A percentile compares a stretch with the other conserved stretches of the same genome.
These are phyloP conservation scores for Lagria hirta DNA, from an alignment of 2,888 invertebrate genomes.

Conservation along the genomic window DNA sequence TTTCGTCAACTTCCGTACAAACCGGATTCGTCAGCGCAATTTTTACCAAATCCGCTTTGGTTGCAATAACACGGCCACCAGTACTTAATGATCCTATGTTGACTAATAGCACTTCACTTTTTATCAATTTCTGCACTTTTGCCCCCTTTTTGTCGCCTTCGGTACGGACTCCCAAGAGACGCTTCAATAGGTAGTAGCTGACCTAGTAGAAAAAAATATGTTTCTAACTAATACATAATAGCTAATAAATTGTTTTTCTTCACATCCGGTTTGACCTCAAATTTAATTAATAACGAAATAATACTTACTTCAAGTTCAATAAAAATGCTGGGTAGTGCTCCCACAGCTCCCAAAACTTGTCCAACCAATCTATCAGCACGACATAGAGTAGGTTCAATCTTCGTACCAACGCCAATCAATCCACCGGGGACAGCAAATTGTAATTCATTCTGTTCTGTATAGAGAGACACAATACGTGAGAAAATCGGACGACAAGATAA, in stretches of 20 bases:
- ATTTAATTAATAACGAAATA: too few relatives aligned
- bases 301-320: constrained; percentile 87
- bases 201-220: constrained; percentile 46
- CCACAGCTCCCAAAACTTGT: constrained; percentile 89
- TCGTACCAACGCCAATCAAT: constrained; percentile 98
- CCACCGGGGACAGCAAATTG: constrained; percentile 99
- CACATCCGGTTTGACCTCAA: too few relatives aligned
- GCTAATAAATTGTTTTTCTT: too few relatives aligned
- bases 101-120: constrained; percentile 89
- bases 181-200: constrained; percentile 93
- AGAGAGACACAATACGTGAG: constrained; percentile 94
- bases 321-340: constrained; percentile 94
- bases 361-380: constrained; percentile 98
- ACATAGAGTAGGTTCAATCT: constrained; percentile 98
- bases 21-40: constrained; percentile 96
- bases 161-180: constrained; percentile 94
- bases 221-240: too few relatives aligned
- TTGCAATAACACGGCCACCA: constrained; percentile 92
- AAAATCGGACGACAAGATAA: constrained; percentile 95
- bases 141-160: constrained; percentile 99
- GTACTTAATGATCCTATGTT: constrained; percentile 99
- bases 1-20: constrained; percentile 98
- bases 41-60: constrained; percentile 95
- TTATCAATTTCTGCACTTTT: constrained; percentile 91
- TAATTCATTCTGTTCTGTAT: constrained; percentile 97